Percentiles rank a stretch among this genome's conserved stretches.
These are phyloP conservation scores for Megathymus violae DNA, from an alignment of 1,140 invertebrate species.

Conservation along the genomic window DNA sequence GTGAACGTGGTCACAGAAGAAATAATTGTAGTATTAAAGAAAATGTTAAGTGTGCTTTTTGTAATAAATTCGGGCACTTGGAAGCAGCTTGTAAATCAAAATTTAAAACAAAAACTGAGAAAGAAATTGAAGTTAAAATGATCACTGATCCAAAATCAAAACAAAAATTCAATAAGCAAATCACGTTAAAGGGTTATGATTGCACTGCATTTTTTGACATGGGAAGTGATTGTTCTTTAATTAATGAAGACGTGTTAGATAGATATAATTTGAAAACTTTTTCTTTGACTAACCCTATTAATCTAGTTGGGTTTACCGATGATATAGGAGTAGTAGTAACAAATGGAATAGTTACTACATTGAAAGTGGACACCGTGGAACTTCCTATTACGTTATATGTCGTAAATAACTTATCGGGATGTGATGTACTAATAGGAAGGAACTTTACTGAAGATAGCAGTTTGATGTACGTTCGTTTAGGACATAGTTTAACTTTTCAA, in stretches of 20 bases:
- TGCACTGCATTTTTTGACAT: conserved; percentile 28
- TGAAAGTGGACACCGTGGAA: conserved; percentile 27
- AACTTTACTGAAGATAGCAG: conserved; percentile 32
- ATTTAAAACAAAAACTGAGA: conserved; percentile 23
- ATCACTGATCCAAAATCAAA: conserved; percentile 17
- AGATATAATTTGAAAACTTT: conserved; percentile 18
- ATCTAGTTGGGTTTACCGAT: conserved; percentile 25
- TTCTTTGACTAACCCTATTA: conserved; percentile 15
- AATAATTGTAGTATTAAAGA: conserved; percentile 26
- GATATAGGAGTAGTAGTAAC: conserved; percentile 5
- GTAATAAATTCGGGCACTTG: conserved; percentile 26
- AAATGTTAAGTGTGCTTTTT: conserved; percentile 18
- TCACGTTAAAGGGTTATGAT: conserved; percentile 4
- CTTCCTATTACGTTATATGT: conserved; percentile 17
- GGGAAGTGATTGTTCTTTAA: conserved; percentile 34
- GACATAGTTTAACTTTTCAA: conserved; percentile 18
- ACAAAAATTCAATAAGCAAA: conserved; percentile 28
- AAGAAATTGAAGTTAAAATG: conserved; percentile 26
- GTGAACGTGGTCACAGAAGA: conserved; percentile 22
- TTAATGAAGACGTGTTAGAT: not conserved
- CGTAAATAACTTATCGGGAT: conserved; percentile 6
- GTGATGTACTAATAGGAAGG: conserved; percentile 26
- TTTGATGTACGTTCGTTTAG: conserved; percentile 26
- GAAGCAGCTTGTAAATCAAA: conserved; percentile 24
- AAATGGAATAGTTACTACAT: conserved; percentile 10